Percentiles rank a stretch among this genome's conserved stretches.
Evolutionary conservation across 2,113 vertebrate species (phyloP).

Genomic region (Himantopus leucocephalus): DNA sequence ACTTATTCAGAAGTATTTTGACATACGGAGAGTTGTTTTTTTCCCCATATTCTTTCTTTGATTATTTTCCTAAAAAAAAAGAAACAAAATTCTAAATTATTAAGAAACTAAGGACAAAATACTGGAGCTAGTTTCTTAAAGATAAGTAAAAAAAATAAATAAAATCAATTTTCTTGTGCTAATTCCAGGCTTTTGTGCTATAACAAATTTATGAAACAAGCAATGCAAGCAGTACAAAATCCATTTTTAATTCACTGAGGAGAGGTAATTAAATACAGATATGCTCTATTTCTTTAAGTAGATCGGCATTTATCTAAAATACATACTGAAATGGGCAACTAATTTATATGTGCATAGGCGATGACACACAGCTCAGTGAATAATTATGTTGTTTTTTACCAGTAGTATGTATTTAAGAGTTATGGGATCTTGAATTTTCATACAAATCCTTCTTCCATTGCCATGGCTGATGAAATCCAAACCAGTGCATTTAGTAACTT

Average conservation of each 20-base stretch:
- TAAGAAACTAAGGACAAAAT: neutral
- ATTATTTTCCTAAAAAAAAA: neutral
- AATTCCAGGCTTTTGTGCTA: neutral
- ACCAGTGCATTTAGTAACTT: neutral
- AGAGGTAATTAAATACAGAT: neutral
- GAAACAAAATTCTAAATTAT: neutral
- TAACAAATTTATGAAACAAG: neutral
- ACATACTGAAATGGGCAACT: neutral
- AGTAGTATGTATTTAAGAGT: neutral
- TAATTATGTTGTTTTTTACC: neutral
- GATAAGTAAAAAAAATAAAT: neutral
- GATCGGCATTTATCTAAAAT: neutral
- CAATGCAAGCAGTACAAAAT: neutral
- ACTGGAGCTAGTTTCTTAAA: neutral
- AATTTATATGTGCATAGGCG: neutral
- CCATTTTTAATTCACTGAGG: neutral
- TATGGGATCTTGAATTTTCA: neutral
- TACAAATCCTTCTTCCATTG: neutral
- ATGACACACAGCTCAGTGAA: neutral
- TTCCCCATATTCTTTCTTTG: neutral
- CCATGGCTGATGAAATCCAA: neutral
- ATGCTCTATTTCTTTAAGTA: neutral
- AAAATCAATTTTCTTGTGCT: neutral
- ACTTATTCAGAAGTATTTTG: neutral
- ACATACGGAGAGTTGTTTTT: neutral